Percentiles rank a stretch among this genome's conserved stretches.
phyloP scores from a whole-genome alignment of 2,888 invertebrate species.

The Pycnomerus fuliginosus region DNA sequence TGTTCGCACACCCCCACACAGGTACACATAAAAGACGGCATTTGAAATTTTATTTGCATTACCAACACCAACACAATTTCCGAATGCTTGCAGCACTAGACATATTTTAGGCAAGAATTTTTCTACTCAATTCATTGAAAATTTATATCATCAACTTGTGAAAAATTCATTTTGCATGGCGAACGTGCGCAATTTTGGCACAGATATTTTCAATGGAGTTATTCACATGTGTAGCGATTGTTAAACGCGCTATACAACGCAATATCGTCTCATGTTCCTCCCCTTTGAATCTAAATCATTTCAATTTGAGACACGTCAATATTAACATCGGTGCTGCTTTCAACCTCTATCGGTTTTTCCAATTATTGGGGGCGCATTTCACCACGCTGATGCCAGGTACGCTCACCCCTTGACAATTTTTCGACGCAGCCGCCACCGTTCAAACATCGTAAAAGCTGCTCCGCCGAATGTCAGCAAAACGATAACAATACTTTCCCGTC shows the following conservation, averaged over 20 bases:
- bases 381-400: too few relatives aligned
- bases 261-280: conserved; percentile 11
- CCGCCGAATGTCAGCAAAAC: conserved; percentile 1
- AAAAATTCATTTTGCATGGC: too few relatives aligned
- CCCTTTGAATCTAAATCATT: conserved; percentile 24
- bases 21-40: conserved; percentile 3
- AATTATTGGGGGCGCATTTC: conserved; percentile 7
- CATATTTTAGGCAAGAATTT: conserved; percentile 8
- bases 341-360: conserved; percentile 22
- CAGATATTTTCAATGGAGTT: conserved; percentile 19
- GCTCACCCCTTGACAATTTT: too few relatives aligned
- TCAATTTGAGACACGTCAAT: conserved; percentile 20
- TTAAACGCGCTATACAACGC: conserved; percentile 19
- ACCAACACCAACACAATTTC: conserved; percentile 4
- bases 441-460: conserved; percentile 7
- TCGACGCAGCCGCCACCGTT: conserved; percentile 5
- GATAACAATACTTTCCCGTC: too few relatives aligned
- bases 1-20: too few relatives aligned
- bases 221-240: conserved; percentile 17
- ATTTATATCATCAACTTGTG: too few relatives aligned
- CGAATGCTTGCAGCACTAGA: conserved; percentile 6
- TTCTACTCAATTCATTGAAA: too few relatives aligned
- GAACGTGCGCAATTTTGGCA: too few relatives aligned
- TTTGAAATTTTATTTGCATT: conserved; percentile 11
- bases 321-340: conserved; percentile 12